These are phyloP conservation scores for Ptilodon capucinus DNA, from an alignment of 2,888 invertebrate genomes.

Conservation along the genomic window DNA sequence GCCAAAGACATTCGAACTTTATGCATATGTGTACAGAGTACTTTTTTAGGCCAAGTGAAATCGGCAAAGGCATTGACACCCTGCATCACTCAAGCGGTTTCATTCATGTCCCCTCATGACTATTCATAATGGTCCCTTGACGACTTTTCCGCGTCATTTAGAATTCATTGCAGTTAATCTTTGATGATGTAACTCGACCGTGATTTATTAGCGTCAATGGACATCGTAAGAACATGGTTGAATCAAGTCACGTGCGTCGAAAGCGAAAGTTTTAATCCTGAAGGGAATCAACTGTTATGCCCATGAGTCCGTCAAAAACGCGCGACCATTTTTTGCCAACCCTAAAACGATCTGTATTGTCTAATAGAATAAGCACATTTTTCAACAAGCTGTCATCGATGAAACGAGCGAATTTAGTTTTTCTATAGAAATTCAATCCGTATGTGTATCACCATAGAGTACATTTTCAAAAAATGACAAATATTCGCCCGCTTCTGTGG, in stretches of 20 bases:
- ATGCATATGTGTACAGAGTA: too few relatives aligned
- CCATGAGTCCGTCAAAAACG: too few relatives aligned
- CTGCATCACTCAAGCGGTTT: conserved; percentile 30
- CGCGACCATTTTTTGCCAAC: too few relatives aligned
- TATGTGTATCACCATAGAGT: too few relatives aligned
- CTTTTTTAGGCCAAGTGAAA: conserved; percentile 15
- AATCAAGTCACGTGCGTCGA: conserved; percentile 47
- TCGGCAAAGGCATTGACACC: conserved; percentile 17
- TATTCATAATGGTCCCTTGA: conserved; percentile 43
- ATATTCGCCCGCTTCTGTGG: too few relatives aligned
- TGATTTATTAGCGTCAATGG: conserved; percentile 37
- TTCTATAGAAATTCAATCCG: too few relatives aligned
- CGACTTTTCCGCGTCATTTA: conserved; percentile 29
- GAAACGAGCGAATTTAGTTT: too few relatives aligned
- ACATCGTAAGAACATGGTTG: conserved; percentile 20
- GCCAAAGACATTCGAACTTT: too few relatives aligned
- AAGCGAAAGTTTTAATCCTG: conserved; percentile 50
- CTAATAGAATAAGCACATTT: too few relatives aligned
- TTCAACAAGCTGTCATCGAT: too few relatives aligned
- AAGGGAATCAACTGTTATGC: conserved; percentile 43
- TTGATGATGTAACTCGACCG: conserved; percentile 25
- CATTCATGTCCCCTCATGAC: conserved; percentile 45
- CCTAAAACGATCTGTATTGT: too few relatives aligned
- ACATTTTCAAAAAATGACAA: too few relatives aligned
- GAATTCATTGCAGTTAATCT: conserved; percentile 33